Evolutionary conservation across 2,797 vertebrate genomes (phyloP).

Genomic region (Neosilurus hyrtlii): DNA sequence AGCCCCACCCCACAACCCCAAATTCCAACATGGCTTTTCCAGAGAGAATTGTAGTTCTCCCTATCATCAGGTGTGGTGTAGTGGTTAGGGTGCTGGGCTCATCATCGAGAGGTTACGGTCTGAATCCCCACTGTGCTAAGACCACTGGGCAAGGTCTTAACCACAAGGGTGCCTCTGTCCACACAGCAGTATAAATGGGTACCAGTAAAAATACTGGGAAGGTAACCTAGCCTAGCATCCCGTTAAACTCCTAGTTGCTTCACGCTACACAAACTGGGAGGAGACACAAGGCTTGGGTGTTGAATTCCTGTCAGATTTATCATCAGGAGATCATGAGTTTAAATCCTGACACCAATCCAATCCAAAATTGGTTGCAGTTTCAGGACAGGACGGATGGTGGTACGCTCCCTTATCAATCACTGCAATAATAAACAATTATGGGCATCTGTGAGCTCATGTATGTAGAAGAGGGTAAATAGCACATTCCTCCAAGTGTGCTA

Average conservation of each 20-base stretch:
- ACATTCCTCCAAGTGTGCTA: background rate
- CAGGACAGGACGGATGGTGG: background rate
- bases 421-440: background rate
- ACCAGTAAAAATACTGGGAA: too few relatives aligned
- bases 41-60: background rate
- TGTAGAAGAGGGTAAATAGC: background rate
- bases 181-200: too few relatives aligned
- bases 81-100: too few relatives aligned
- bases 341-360: background rate
- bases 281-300: too few relatives aligned
- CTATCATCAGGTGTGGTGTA: background rate
- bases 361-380: background rate
- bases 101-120: too few relatives aligned
- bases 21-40: background rate
- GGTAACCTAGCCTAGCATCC: too few relatives aligned
- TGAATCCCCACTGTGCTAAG: too few relatives aligned
- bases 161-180: too few relatives aligned
- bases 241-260: too few relatives aligned
- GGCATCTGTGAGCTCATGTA: background rate
- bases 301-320: too few relatives aligned
- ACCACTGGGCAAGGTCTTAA: too few relatives aligned
- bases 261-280: too few relatives aligned
- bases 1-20: background rate
- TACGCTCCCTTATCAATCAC: background rate
- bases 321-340: background rate